phyloP scores from a whole-genome alignment of 1,140 invertebrate genomes.

The Spodoptera litura region DNA sequence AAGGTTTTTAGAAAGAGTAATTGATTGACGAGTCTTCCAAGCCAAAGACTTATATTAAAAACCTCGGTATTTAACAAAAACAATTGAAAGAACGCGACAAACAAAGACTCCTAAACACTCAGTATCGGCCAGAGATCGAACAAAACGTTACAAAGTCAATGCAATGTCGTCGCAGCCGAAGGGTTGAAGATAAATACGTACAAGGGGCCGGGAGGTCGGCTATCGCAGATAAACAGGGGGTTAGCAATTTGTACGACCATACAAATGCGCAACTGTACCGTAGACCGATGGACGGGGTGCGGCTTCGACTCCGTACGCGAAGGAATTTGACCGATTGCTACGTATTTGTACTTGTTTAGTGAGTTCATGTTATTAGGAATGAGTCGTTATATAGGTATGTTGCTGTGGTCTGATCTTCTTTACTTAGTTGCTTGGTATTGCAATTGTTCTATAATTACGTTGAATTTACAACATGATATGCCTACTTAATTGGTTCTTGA shows the following conservation, averaged over 20 bases:
- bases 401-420: no score
- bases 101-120: constrained; percentile 18
- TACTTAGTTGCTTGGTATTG: no score
- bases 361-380: neutral
- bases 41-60: no score
- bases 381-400: neutral
- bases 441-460: no score
- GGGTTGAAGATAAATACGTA: constrained; percentile 76
- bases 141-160: constrained; percentile 71
- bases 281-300: constrained; percentile 41
- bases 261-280: constrained; percentile 72
- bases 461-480: no score
- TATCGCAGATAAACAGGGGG: constrained; percentile 76
- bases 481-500: no score
- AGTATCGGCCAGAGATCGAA: constrained; percentile 53
- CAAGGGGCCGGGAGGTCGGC: constrained; percentile 62
- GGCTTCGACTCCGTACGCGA: constrained; percentile 16
- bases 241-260: constrained; percentile 78
- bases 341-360: constrained; percentile 19
- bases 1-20: no score
- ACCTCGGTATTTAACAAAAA: no score
- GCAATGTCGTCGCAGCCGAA: constrained; percentile 63
- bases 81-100: no score
- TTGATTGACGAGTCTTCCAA: no score
- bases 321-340: constrained; percentile 42